Conservation (phyloP, 1,140 invertebrate species). For the Nomia melanderi region DNA sequence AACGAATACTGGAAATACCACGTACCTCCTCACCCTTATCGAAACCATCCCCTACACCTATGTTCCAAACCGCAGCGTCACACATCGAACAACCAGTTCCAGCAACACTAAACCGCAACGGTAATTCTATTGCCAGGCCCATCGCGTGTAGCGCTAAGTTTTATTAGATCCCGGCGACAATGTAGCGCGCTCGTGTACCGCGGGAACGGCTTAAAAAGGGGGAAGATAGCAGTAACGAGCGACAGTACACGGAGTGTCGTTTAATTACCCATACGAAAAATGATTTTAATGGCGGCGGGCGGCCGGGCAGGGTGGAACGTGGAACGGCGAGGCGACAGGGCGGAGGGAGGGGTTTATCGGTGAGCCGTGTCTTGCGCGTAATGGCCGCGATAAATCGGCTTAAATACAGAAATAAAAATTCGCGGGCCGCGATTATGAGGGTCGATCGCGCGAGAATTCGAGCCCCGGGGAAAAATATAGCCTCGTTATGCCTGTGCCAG, state of each 20-base stretch:
- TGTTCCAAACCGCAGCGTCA: no score
- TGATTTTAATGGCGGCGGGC: neutral
- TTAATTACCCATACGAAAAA: neutral
- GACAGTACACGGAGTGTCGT: neutral
- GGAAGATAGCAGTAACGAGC: neutral
- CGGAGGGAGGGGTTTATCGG: neutral
- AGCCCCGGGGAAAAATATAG: conserved; percentile 35
- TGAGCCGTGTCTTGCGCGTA: conserved; percentile 5
- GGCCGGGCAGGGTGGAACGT: no score
- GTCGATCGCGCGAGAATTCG: conserved; percentile 26
- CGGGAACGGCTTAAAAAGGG: neutral
- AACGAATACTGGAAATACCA: no score
- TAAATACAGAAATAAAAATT: conserved; percentile 24
- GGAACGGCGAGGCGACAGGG: no score
- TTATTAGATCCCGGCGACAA: no score
- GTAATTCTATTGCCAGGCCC: no score
- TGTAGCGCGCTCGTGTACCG: neutral
- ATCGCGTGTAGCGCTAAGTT: no score
- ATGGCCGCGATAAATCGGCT: conserved; percentile 35
- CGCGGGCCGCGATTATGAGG: neutral
- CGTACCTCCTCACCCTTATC: no score
- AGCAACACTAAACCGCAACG: no score
- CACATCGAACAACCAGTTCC: no score
- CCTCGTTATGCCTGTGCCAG: conserved; percentile 30
- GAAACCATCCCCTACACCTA: no score